These are phyloP conservation scores for Etheostoma spectabile DNA, from an alignment of 2,113 vertebrate species.

Conservation along the genomic window DNA sequence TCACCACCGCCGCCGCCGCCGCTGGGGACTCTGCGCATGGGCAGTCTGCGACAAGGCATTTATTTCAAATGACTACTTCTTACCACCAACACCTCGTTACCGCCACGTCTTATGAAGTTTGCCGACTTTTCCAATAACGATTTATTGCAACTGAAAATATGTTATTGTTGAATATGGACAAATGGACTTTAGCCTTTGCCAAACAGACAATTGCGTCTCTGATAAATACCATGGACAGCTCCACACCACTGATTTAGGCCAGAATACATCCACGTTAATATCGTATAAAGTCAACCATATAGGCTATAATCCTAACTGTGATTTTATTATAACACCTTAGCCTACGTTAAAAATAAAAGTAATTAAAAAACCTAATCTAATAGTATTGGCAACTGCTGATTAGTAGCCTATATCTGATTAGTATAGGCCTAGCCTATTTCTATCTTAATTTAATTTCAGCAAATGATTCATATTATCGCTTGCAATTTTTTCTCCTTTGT, in stretches of 20 bases:
- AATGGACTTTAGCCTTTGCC: neutral
- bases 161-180: neutral
- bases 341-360: constrained; percentile 81
- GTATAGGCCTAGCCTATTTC: constrained; percentile 82
- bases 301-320: neutral
- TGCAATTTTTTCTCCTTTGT: constrained; percentile 89
- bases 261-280: constrained; percentile 92
- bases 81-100: constrained; percentile 70
- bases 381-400: constrained; percentile 82
- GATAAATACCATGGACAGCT: constrained; percentile 75
- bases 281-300: constrained; percentile 82
- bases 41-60: constrained; percentile 82
- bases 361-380: constrained; percentile 87
- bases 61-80: constrained; percentile 77
- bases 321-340: constrained; percentile 85
- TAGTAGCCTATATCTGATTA: constrained; percentile 80
- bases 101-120: constrained; percentile 42
- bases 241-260: constrained; percentile 83
- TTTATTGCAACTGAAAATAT: constrained; percentile 23
- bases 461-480: constrained; percentile 85
- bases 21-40: constrained; percentile 85
- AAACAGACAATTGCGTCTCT: neutral
- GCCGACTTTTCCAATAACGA: constrained; percentile 7
- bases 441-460: constrained; percentile 72
- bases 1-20: constrained; percentile 77